These are phyloP conservation scores for Plebejus melissa DNA, from an alignment of 2,888 invertebrate species.

Conservation along the genomic window DNA sequence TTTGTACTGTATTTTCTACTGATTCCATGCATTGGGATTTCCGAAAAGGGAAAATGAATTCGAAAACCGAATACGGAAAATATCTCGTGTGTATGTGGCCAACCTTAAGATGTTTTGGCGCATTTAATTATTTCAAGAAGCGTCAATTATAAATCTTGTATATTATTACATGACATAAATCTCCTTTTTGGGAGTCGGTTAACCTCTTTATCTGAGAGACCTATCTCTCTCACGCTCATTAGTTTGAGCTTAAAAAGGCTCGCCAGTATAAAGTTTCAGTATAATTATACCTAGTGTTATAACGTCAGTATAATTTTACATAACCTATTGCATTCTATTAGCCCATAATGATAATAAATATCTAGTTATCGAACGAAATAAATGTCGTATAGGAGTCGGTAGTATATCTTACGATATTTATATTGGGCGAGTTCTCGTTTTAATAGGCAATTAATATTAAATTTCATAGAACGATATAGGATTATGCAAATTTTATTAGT, in stretches of 20 bases:
- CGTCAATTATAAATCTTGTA: neutral
- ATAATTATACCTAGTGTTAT: constrained; percentile 1
- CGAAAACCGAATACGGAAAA: too few species aligned
- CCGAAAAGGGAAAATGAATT: too few species aligned
- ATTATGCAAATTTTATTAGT: constrained; percentile 77
- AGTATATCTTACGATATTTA: constrained; percentile 52
- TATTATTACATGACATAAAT: neutral
- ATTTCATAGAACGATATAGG: constrained; percentile 66
- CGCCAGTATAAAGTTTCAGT: neutral
- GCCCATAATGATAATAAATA: constrained; percentile 48
- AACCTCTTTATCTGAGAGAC: neutral
- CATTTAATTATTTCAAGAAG: neutral
- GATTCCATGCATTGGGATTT: too few species aligned
- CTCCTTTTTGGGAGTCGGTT: neutral
- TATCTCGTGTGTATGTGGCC: too few species aligned
- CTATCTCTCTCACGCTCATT: neutral
- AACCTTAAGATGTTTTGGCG: too few species aligned
- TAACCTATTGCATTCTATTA: constrained; percentile 31
- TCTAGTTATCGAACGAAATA: constrained; percentile 59
- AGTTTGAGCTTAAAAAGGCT: neutral
- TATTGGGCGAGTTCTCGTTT: constrained; percentile 67
- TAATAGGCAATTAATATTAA: constrained; percentile 71
- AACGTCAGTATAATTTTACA: constrained; percentile 13
- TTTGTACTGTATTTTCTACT: too few species aligned
- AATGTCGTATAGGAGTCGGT: constrained; percentile 54